phyloP scores from a whole-genome alignment of 2,113 vertebrate genomes.

The Petroica traversi region DNA sequence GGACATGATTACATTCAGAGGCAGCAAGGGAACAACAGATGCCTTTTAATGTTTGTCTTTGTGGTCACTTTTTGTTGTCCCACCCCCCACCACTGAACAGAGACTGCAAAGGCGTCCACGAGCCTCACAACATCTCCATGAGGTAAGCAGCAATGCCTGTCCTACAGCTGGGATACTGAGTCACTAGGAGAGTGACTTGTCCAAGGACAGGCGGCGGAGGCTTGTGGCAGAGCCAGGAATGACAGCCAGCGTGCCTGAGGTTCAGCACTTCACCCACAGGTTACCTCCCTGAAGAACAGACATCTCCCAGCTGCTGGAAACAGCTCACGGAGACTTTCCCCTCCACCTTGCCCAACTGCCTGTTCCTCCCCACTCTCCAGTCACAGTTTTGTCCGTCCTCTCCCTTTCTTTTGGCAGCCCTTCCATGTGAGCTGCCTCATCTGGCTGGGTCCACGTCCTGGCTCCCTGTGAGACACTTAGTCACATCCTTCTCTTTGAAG shows the following conservation, averaged over 20 bases:
- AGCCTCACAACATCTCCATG: not conserved
- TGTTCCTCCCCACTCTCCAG: not conserved
- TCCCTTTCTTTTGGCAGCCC: constrained; percentile 17
- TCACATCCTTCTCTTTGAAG: constrained; percentile 56
- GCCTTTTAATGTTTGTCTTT: not conserved
- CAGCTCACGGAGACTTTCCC: not conserved
- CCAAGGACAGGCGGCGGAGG: not conserved
- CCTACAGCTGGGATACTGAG: constrained; percentile 37
- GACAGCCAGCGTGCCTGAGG: not conserved
- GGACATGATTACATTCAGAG: not conserved
- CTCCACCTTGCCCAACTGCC: not conserved
- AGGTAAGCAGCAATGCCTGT: not conserved
- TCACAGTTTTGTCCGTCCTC: not conserved
- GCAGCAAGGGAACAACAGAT: not conserved
- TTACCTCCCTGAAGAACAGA: not conserved
- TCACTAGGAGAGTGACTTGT: not conserved
- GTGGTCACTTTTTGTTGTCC: not conserved
- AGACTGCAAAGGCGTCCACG: not conserved
- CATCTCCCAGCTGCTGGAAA: not conserved
- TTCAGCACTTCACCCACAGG: not conserved
- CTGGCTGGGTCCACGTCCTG: not conserved
- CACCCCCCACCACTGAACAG: not conserved
- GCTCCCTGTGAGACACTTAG: not conserved
- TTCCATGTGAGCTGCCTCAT: constrained; percentile 34
- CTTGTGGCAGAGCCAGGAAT: not conserved